Evolutionary conservation across 2,113 vertebrate genomes (phyloP), one percentile per base, ranked within the genome.

Genomic region (Columbina picui): DNA sequence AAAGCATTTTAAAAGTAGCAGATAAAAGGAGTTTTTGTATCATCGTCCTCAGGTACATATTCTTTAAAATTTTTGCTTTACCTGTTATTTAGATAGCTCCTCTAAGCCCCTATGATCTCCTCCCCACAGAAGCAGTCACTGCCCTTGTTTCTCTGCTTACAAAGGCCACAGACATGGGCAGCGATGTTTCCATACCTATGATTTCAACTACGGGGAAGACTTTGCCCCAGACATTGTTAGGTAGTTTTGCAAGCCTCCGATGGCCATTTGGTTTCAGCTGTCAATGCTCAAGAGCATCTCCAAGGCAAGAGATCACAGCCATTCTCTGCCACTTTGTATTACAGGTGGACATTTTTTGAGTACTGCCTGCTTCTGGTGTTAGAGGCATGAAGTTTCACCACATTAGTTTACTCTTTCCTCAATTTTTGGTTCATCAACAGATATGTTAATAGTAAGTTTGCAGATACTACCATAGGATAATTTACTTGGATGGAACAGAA

Each of bases 41-140:
- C 0, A 0, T 68, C 0, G 0, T 39, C 38, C 38, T 59, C 53
- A 71, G 32, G 13, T 56, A 60, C 20, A n/a, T 16, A 25, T 27
- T 45, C 36, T 59, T 53, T 68, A 56, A 49, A 63, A 39, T 23
- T 67, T 88, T 89, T 71, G 45, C 7, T 89, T 76, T 29, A 26
- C 10, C 15, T 36, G 34, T 36, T 89, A 65, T 36, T 93, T 61
- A 17, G 50, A 34, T 57, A 47, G 22, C 38, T 74, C 16, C 29
- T 76, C 36, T 9, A 6, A 71, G 36, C 38, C 12, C 25, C 65
- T 34, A 26, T 19, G 17, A 94, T 39, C 25, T 65, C n/a, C n/a
- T 69, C 22, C 21, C 38, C 1, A 7, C 45, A 47, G 73, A 22
- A 25, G 18, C 34, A 50, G 39, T n/a, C 47, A 34, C 34, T 90